Evolutionary conservation across 1,140 invertebrate genomes (phyloP).

Genomic region (Eriosoma lanigerum): DNA sequence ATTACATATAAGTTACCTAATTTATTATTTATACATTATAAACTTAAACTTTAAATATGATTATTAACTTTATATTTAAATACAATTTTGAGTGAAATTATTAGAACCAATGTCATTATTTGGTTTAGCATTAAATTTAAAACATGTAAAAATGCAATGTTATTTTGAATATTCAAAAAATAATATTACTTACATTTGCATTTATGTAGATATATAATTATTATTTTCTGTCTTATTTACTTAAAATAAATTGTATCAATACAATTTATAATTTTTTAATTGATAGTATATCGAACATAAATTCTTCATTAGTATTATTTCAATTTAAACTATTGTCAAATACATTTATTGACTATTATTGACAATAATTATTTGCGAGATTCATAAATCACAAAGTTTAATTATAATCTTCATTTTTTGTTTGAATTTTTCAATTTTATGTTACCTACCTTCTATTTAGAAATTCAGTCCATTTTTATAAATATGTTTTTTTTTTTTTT

Average conservation of each 20-base stretch:
- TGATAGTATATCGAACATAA: not conserved
- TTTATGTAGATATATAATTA: not conserved
- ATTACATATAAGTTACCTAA: slow-evolving; percentile 25
- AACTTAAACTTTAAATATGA: not conserved
- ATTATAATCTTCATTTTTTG: not conserved
- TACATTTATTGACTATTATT: not conserved
- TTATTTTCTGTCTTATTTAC: not conserved
- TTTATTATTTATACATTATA: slow-evolving; percentile 2
- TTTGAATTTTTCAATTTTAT: slow-evolving; percentile 2
- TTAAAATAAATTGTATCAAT: not conserved
- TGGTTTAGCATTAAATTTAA: not conserved
- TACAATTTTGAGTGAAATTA: slow-evolving; percentile 11
- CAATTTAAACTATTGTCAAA: not conserved
- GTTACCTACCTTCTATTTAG: slow-evolving; percentile 37
- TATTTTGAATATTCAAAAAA: not conserved
- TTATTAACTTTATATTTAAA: not conserved
- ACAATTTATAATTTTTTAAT: not conserved
- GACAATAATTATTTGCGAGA: not conserved
- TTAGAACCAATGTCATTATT: not conserved
- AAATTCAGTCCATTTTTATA: slow-evolving; percentile 34
- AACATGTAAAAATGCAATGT: not conserved
- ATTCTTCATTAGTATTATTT: not conserved
- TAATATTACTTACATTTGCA: not conserved
- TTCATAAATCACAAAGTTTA: not conserved
- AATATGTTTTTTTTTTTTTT: slow-evolving; percentile 29